Evolutionary conservation across 2,113 vertebrate genomes (phyloP).

Genomic region (Aythya baeri): DNA sequence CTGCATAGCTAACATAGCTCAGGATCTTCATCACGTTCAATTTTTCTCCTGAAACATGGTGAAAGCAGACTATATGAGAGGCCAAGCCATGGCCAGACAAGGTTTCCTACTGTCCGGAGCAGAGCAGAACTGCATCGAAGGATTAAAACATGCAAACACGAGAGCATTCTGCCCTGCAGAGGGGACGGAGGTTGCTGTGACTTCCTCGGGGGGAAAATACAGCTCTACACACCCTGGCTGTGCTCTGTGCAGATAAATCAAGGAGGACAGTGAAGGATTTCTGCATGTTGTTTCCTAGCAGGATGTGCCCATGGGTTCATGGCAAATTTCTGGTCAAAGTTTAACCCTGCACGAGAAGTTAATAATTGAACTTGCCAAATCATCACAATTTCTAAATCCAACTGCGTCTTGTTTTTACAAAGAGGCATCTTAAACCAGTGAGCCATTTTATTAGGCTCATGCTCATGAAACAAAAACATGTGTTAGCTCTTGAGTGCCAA

Average conservation of each 20-base stretch:
- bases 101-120: not conserved
- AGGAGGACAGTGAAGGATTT: slow-evolving; percentile 42
- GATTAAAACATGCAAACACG: not conserved
- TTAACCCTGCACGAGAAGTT: slow-evolving; percentile 59
- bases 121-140: not conserved
- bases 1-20: slow-evolving; percentile 55
- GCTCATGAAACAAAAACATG: slow-evolving; percentile 66
- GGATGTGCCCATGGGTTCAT: slow-evolving; percentile 42
- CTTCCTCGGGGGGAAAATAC: not conserved
- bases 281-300: slow-evolving; percentile 42
- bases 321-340: slow-evolving; percentile 49
- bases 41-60: not conserved
- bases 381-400: slow-evolving; percentile 56
- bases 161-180: not conserved
- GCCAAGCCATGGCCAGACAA: not conserved
- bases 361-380: slow-evolving; percentile 61
- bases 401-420: slow-evolving; percentile 40
- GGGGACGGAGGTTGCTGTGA: not conserved
- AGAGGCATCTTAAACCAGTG: slow-evolving; percentile 61
- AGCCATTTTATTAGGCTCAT: slow-evolving; percentile 69
- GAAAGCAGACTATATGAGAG: not conserved
- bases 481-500: slow-evolving; percentile 61
- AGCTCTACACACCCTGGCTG: not conserved
- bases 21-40: slow-evolving; percentile 5
- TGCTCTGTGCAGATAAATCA: slow-evolving; percentile 30